Base-by-base conservation (phyloP, 2,888 invertebrate species). In the Drosophila mulleri region DNA sequence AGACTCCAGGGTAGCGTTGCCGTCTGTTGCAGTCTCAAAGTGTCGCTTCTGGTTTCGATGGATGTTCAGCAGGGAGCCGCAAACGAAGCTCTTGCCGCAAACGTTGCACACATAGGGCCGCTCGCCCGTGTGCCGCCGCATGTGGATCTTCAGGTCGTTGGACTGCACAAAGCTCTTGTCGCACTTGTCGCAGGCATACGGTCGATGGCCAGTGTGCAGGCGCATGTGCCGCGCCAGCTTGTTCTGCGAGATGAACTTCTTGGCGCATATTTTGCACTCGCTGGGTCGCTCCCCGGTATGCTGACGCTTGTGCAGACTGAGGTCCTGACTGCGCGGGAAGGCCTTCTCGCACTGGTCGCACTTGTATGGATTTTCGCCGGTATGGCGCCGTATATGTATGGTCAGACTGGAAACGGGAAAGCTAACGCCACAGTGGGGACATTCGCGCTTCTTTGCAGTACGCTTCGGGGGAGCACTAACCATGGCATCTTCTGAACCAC, bases 101-200 rank as follows among this genome's bases (percentile, higher is more conserved):
- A 95, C 93, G 35, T 95, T 95, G 78, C 96, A 96, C 11, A 94
- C 94, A 80, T 94, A 95, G 0, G 95, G 95, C 68, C 94, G 94
- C 82, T 95, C 94, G 1, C 96, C 96, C 0, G 96, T 96, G 83
- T 96, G 96, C 0, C 96, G 93, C 0, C 96, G 94, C 91, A 95
- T 94, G 83, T 96, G 96, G 37, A 96, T 91, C n/a, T 95, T 95
- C 52, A 96, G 92, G 85, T 96, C 96, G 89, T 96, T 96, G 56
- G 95, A 96, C 89, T 96, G 96, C 0, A 95, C 95, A 90, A 96
- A 96, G 3, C 91, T 88, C 56, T 91, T 91, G 37, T 89, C 88
- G 57, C 93, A 93, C 44, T 86, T 94, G 1, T 94, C 93, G 77
- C 95, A 95, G 77, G 94, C 94, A 87, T 95, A 95, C 0, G 95